Conservation (phyloP, 2,888 invertebrate species). For the Tethea ocularis region DNA sequence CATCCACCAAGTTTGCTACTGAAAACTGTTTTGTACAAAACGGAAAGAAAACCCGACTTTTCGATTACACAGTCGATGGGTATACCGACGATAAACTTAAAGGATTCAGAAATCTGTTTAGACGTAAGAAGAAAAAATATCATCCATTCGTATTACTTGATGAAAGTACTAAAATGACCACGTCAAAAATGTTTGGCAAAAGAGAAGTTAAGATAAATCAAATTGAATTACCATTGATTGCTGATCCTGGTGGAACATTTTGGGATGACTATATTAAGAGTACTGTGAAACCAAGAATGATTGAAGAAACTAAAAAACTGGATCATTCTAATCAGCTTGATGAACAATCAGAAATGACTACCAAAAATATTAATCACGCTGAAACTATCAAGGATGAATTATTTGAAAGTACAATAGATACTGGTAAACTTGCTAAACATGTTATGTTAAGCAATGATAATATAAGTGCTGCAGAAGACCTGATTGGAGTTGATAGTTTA, state of each 20-base stretch:
- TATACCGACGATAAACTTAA: conserved; percentile 23
- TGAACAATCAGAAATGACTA: not conserved
- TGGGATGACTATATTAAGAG: conserved; percentile 50
- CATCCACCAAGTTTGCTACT: conserved; percentile 2
- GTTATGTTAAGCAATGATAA: not conserved
- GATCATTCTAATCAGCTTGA: not conserved
- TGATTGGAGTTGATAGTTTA: conserved; percentile 23
- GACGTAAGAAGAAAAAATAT: conserved; percentile 29
- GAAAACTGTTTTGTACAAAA: not conserved
- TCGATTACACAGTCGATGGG: conserved; percentile 9
- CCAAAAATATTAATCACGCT: not conserved
- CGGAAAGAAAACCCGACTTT: not conserved
- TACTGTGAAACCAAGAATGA: conserved; percentile 15
- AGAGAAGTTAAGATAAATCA: conserved; percentile 33
- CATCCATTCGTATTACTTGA: not conserved
- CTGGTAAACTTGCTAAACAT: not conserved
- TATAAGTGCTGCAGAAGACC: conserved; percentile 10
- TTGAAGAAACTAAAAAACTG: not conserved
- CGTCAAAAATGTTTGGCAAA: conserved; percentile 20
- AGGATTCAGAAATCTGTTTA: conserved; percentile 37
- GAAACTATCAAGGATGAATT: not conserved
- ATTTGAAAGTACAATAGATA: not conserved
- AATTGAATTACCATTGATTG: conserved; percentile 40
- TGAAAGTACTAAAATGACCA: conserved; percentile 19
- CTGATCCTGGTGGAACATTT: conserved; percentile 46